phyloP scores from a whole-genome alignment of 1,140 invertebrate species.

The Philopotamus ludificatus region DNA sequence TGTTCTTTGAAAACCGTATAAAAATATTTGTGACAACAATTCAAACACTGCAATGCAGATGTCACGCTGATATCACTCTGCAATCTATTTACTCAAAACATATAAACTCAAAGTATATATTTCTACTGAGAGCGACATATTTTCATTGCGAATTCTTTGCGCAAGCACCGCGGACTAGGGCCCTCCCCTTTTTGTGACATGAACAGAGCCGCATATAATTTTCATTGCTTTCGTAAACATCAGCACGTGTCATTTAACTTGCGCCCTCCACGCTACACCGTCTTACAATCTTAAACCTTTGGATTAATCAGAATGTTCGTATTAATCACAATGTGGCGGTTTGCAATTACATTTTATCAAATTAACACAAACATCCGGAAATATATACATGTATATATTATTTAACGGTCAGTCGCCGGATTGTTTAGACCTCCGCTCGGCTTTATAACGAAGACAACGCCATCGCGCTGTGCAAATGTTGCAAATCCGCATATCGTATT shows the following conservation, averaged over 20 bases:
- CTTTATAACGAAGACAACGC: too few species aligned
- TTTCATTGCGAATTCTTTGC: not conserved
- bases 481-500: slow-evolving; percentile 21
- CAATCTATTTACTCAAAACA: too few species aligned
- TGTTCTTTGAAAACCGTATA: too few species aligned
- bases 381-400: slow-evolving; percentile 5
- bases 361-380: not conserved
- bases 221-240: slow-evolving; percentile 32
- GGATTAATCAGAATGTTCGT: too few species aligned
- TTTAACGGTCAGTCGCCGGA: not conserved
- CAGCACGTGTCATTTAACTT: slow-evolving; percentile 31
- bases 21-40: too few species aligned
- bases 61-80: too few species aligned
- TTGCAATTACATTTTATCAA: too few species aligned
- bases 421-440: too few species aligned
- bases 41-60: too few species aligned
- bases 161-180: slow-evolving; percentile 13
- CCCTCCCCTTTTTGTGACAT: slow-evolving; percentile 22
- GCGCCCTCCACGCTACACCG: not conserved
- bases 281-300: not conserved
- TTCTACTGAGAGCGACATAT: not conserved
- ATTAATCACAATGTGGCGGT: too few species aligned
- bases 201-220: slow-evolving; percentile 29
- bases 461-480: slow-evolving; percentile 3
- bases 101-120: not conserved